These are phyloP conservation scores for Parnassius apollo DNA, from an alignment of 2,888 invertebrate species.

Conservation along the genomic window DNA sequence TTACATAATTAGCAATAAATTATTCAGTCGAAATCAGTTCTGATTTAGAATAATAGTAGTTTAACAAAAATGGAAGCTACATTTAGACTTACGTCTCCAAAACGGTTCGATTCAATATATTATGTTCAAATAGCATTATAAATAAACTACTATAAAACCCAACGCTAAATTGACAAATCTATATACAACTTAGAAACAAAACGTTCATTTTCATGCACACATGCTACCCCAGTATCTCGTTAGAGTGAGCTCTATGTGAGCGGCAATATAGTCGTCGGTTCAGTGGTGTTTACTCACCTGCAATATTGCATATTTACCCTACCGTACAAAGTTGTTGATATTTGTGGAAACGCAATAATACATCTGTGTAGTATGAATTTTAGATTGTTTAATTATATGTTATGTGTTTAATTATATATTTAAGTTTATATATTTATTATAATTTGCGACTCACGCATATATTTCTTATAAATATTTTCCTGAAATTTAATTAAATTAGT, in stretches of 20 bases:
- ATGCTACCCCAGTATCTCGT: slow-evolving; percentile 6
- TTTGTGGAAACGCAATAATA: slow-evolving; percentile 15
- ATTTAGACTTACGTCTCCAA: no score
- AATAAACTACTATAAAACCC: no score
- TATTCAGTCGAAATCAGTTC: no score
- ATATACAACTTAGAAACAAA: no score
- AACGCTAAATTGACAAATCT: no score
- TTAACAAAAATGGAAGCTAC: no score
- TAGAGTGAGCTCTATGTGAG: slow-evolving; percentile 3
- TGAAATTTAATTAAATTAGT: neutral
- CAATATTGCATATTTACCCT: slow-evolving; percentile 28
- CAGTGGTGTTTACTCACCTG: slow-evolving; percentile 24
- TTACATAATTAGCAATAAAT: no score
- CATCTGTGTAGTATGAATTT: neutral
- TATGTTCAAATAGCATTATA: no score
- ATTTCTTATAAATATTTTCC: neutral
- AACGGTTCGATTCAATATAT: no score
- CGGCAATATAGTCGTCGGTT: slow-evolving; percentile 25
- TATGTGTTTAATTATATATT: no score
- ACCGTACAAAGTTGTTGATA: slow-evolving; percentile 21
- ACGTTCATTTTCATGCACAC: slow-evolving; percentile 2
- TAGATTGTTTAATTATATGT: slow-evolving; percentile 1
- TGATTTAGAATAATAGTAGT: no score
- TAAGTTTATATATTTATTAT: neutral
- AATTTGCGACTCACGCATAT: neutral